Evolutionary conservation across 1,140 invertebrate species (phyloP).

Genomic region (Ylistrum balloti): DNA sequence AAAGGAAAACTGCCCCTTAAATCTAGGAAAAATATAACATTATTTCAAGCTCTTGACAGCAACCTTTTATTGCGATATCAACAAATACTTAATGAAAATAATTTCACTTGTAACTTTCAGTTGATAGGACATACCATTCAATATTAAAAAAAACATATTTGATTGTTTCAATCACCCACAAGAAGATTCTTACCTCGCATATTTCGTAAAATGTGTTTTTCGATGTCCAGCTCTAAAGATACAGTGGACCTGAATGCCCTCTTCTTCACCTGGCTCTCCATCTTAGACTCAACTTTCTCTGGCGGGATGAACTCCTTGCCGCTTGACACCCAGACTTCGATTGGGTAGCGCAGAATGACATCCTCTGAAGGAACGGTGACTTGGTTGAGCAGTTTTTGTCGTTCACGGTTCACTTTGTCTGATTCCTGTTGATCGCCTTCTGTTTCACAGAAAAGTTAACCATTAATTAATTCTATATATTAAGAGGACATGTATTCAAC

Average conservation of each 20-base stretch:
- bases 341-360: slow-evolving; percentile 80
- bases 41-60: too few relatives aligned
- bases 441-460: slow-evolving; percentile 63
- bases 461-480: too few relatives aligned
- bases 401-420: slow-evolving; percentile 65
- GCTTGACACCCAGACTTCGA: slow-evolving; percentile 82
- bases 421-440: slow-evolving; percentile 73
- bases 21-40: too few relatives aligned
- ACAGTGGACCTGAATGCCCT: slow-evolving; percentile 75
- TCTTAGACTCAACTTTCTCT: slow-evolving; percentile 80
- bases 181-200: slow-evolving; percentile 78
- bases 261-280: slow-evolving; percentile 77
- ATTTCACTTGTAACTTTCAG: too few relatives aligned
- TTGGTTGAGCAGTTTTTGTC: slow-evolving; percentile 72
- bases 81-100: too few relatives aligned
- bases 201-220: slow-evolving; percentile 81
- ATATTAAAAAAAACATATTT: too few relatives aligned
- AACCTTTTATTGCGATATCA: too few relatives aligned
- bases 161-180: too few relatives aligned
- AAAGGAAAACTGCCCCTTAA: too few relatives aligned
- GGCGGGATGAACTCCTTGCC: slow-evolving; percentile 81
- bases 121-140: too few relatives aligned
- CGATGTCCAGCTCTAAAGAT: slow-evolving; percentile 80
- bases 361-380: slow-evolving; percentile 76
- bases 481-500: too few relatives aligned